Conservation (phyloP, 2,113 vertebrate species). For the Platysternon megacephalum region DNA sequence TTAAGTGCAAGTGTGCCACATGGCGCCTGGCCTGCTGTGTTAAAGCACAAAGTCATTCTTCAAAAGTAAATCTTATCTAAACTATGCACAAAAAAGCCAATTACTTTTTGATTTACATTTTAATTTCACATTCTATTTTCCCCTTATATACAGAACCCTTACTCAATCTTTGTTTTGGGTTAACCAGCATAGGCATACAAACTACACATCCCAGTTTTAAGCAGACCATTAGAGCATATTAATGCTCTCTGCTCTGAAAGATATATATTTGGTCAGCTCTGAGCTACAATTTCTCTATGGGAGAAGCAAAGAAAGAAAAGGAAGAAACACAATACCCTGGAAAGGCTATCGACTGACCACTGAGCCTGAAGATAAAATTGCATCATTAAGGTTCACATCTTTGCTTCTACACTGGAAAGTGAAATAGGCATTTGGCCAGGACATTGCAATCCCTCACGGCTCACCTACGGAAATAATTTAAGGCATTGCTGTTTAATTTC, state of each 20-base stretch:
- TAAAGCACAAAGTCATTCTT: conserved; percentile 83
- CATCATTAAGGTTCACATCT: conserved; percentile 36
- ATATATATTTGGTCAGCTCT: conserved; percentile 17
- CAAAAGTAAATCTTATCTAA: conserved; percentile 88
- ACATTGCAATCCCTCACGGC: not conserved
- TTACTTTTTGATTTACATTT: conserved; percentile 88
- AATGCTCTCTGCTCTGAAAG: conserved; percentile 45
- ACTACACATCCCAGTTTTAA: conserved; percentile 48
- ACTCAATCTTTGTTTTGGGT: conserved; percentile 76
- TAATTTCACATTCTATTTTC: conserved; percentile 77
- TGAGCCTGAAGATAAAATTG: conserved; percentile 54
- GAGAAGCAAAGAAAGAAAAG: conserved; percentile 45
- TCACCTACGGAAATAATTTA: not conserved
- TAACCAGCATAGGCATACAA: conserved; percentile 44
- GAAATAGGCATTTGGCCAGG: not conserved
- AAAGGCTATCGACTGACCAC: conserved; percentile 13
- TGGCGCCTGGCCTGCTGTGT: conserved; percentile 79
- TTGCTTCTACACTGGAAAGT: not conserved
- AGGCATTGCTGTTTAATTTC: conserved; percentile 19
- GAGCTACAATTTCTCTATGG: not conserved
- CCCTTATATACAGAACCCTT: conserved; percentile 60
- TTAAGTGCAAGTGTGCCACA: conserved; percentile 80
- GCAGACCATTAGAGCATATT: conserved; percentile 58
- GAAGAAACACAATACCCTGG: conserved; percentile 24
- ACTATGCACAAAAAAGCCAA: conserved; percentile 84